Evolutionary conservation across 2,113 vertebrate genomes (phyloP), one percentile per base, ranked within the genome.

Genomic region (Heptranchias perlo): DNA sequence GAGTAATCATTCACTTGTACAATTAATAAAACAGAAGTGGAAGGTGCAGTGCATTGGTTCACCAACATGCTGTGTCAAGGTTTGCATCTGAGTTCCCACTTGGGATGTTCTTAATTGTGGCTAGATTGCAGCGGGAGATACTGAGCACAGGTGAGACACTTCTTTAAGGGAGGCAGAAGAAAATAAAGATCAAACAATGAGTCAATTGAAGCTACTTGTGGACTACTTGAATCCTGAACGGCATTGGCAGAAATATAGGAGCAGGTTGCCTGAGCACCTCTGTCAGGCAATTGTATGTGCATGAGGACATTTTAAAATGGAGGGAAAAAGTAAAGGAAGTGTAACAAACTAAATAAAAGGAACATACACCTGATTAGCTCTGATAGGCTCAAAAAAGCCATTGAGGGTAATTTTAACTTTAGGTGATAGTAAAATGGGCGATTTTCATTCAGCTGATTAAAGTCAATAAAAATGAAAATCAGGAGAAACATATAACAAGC

Each of bases 1-100:
- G 64, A 95, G 94, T 69, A 69, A 95, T 95, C 94, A 95, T 73
- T 95, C 94, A 69, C 47, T 95, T 95, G n/a, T 95, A 52, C 64
- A 69, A 95, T 69, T 95, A 95, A 73, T 69, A 52, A 95, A 73
- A 11, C 89, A 93, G 47, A 49, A 73, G 94, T 52, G 64, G 44
- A 52, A 73, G 44, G 94, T 95, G 65, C 28, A 49, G 28, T 52
- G 65, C 11, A 49, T 47, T 35, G 28, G 25, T 95, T 49, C 64
- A 95, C 94, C 44, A 69, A 95, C 16, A 28, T 25, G 44, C 64
- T 49, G 65, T 69, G 94, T 11, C 39, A 14, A 44, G 6, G 39
- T 58, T 94, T 65, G 44, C 1, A 23, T 67, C 52, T 58, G 28
- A 92, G 14, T 16, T 94, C 21, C 39, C 92, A 47, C n/a, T 11